phyloP scores from a whole-genome alignment of 2,797 vertebrate species.

The Amblyraja radiata region DNA sequence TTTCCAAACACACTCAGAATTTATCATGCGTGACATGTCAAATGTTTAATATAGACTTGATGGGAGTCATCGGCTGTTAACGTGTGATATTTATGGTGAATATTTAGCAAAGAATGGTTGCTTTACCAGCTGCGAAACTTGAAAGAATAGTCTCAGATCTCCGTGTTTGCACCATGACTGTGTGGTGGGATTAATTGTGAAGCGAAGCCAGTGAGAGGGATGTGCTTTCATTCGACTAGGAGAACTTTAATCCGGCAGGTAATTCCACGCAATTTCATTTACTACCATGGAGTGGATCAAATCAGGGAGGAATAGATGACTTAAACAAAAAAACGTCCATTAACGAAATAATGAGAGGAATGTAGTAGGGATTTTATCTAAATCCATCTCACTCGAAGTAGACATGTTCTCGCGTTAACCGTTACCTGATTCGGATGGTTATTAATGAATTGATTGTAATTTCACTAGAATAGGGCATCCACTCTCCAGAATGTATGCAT shows the following conservation, averaged over 20 bases:
- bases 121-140: conserved; percentile 56
- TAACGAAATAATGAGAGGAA: conserved; percentile 70
- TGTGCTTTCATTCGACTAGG: conserved; percentile 57
- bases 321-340: conserved; percentile 58
- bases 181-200: conserved; percentile 74
- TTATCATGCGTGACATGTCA: conserved; percentile 64
- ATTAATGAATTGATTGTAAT: neutral
- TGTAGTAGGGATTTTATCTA: neutral
- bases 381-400: neutral
- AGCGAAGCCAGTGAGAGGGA: conserved; percentile 57
- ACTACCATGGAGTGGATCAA: conserved; percentile 69
- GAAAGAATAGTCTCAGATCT: conserved; percentile 56
- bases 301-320: conserved; percentile 60
- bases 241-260: conserved; percentile 77
- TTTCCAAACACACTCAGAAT: conserved; percentile 59
- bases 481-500: neutral
- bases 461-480: neutral
- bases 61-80: conserved; percentile 59
- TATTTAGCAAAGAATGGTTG: conserved; percentile 62
- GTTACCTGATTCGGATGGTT: neutral
- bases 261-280: conserved; percentile 79
- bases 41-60: conserved; percentile 61
- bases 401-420: neutral
- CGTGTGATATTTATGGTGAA: conserved; percentile 60
- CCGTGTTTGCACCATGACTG: conserved; percentile 65